Evolutionary conservation across 2,797 vertebrate genomes (phyloP).

Genomic region (Steatocranus sp.): DNA sequence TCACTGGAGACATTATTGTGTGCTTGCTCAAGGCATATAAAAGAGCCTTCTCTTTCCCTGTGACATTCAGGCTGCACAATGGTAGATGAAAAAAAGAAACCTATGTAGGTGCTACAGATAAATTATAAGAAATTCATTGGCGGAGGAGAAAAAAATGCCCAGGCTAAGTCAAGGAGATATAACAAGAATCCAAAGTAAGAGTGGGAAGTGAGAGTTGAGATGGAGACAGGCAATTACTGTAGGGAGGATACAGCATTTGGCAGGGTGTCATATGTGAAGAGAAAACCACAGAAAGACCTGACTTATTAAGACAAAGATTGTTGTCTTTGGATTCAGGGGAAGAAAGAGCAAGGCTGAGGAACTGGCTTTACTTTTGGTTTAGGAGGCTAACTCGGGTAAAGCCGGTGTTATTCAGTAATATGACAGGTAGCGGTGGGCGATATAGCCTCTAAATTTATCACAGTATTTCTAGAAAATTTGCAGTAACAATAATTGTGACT

Average conservation of each 20-base stretch:
- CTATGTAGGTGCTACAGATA: background rate
- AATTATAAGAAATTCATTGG: background rate
- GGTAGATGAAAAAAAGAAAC: background rate
- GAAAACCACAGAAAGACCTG: background rate
- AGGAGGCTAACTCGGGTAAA: background rate
- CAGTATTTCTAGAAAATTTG: background rate
- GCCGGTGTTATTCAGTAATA: background rate
- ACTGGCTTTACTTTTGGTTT: background rate
- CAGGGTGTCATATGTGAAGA: background rate
- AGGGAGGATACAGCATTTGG: background rate
- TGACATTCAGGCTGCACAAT: background rate
- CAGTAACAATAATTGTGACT: background rate
- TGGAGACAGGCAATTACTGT: background rate
- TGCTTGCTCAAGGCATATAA: background rate
- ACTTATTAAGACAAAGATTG: background rate
- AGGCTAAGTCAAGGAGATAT: background rate
- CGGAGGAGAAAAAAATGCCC: background rate
- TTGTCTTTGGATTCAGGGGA: background rate
- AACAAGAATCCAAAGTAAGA: background rate
- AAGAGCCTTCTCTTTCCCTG: background rate
- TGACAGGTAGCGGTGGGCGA: background rate
- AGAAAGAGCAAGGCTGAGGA: background rate
- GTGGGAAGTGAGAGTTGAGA: background rate
- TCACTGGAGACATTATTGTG: background rate
- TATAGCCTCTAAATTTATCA: background rate